Conservation (phyloP, 2,797 vertebrate species). For the Enteromius afrohamiltoni region DNA sequence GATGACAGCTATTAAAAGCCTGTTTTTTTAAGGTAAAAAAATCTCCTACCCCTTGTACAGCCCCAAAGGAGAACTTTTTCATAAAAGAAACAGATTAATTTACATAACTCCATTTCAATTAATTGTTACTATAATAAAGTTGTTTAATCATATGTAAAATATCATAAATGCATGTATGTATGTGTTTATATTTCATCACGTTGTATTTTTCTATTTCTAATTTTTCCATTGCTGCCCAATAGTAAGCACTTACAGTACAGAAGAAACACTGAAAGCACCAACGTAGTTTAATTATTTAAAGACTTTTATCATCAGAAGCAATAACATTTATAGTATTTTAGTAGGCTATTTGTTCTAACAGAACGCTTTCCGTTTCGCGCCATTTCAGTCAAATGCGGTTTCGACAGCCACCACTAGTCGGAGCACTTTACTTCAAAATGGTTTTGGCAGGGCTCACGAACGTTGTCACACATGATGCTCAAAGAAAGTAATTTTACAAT, state of each 20-base stretch:
- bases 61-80: not conserved
- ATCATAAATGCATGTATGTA: no score
- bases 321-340: not conserved
- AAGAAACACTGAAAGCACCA: not conserved
- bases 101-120: not conserved
- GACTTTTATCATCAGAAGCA: not conserved
- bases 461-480: not conserved
- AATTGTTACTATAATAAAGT: not conserved
- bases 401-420: not conserved
- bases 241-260: not conserved
- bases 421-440: slow-evolving; percentile 13
- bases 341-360: not conserved
- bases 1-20: not conserved
- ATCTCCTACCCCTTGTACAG: not conserved
- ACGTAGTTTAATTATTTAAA: not conserved
- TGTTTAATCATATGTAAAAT: not conserved
- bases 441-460: not conserved
- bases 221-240: not conserved
- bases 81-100: not conserved
- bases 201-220: no score
- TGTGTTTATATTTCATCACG: not conserved
- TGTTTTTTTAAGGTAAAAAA: not conserved
- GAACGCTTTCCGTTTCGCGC: not conserved
- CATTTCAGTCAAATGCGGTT: not conserved
- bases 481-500: not conserved